phyloP scores from a whole-genome alignment of 2,797 vertebrate species.

The Sandelia bainsii region DNA sequence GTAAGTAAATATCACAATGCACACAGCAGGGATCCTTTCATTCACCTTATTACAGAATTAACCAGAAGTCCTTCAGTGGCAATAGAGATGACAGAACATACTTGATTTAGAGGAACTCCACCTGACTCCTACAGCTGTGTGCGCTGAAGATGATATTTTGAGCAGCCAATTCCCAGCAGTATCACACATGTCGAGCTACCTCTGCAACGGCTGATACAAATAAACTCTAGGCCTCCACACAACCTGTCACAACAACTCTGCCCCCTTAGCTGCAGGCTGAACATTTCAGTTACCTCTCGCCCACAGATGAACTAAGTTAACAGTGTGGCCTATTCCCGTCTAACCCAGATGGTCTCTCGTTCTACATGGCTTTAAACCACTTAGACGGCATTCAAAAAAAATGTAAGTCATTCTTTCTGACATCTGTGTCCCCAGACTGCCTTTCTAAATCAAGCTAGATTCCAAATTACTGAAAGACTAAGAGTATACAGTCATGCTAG shows the following conservation, averaged over 20 bases:
- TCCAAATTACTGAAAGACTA: slow-evolving; percentile 13
- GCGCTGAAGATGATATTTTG: background rate
- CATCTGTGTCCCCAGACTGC: background rate
- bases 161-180: background rate
- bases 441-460: slow-evolving; percentile 13
- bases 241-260: slow-evolving; percentile 42
- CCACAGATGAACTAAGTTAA: slow-evolving; percentile 29
- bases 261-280: slow-evolving; percentile 20
- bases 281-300: slow-evolving; percentile 23
- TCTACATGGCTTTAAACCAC: slow-evolving; percentile 11
- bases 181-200: slow-evolving; percentile 2
- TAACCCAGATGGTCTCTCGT: slow-evolving; percentile 14
- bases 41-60: slow-evolving; percentile 27
- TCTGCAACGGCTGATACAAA: slow-evolving; percentile 14
- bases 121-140: background rate
- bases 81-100: background rate
- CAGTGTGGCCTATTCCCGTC: slow-evolving; percentile 20
- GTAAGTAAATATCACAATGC: slow-evolving; percentile 17
- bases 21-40: slow-evolving; percentile 12
- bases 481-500: background rate
- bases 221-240: slow-evolving; percentile 16
- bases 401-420: background rate
- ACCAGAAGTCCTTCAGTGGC: slow-evolving; percentile 22
- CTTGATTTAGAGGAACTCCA: slow-evolving; percentile 16
- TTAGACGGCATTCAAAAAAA: slow-evolving; percentile 11